Evolutionary conservation across 2,888 invertebrate genomes (phyloP), one percentile per base, ranked within the genome.

Genomic region (Acanthosepion esculentum): DNA sequence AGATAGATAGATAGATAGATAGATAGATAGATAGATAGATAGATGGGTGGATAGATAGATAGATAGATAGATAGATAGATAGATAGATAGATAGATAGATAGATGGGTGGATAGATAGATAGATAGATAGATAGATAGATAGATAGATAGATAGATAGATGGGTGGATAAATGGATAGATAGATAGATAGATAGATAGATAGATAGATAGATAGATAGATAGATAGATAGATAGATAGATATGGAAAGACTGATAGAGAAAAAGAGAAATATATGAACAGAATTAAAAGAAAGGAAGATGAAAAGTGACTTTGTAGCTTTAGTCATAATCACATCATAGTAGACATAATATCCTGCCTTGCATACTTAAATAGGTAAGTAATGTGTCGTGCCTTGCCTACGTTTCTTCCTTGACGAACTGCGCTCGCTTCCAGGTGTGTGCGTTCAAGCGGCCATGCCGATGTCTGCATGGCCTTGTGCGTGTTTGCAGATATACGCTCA

Each of bases 341-440:
- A 3, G 29, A 78, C n/a, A 78, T 29, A 78, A 78, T n/a, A 78
- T 78, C n/a, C 29, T 29, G 29, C 29, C 12, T 78, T 78, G n/a
- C 78, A 78, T 78, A 29, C 78, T 78, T 78, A 78, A 78, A n/a
- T 78, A n/a, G 78, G 78, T 78, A 78, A 78, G n/a, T 78, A 78
- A 78, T 78, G 78, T 78, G n/a, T n/a, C 29, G 29, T 78, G 78
- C n/a, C 8, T 78, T 8, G 78, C 78, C 29, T 78, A 29, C n/a
- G n/a, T 78, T n/a, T 78, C n/a, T 78, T 78, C n/a, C n/a, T n/a
- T n/a, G 78, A 78, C 59, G 78, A 78, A 78, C 12, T 59, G 59
- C 6, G n/a, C 29, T 78, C n/a, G n/a, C 78, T 78, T 78, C 15
- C 10, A 78, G 78, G 78, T 78, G 78, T n/a, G n/a, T 78, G 78